Evolutionary conservation across 2,797 vertebrate genomes (phyloP), one percentile per base, ranked within the genome.

Genomic region (Rhinophrynus dorsalis): DNA sequence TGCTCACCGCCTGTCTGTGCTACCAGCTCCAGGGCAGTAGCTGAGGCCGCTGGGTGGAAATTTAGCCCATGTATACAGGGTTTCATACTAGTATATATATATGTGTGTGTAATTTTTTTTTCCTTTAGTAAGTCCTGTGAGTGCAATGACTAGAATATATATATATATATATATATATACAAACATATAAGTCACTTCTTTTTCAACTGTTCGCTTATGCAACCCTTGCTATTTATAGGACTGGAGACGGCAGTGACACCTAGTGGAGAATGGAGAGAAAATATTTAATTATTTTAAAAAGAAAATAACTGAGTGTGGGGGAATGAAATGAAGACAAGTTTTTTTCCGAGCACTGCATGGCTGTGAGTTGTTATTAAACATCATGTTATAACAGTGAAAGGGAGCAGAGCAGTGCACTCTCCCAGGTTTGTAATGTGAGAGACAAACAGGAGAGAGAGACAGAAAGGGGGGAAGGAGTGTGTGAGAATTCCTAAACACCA

Each of bases 391-490:
- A 44, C n/a, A 35, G 27, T 15, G 30, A 29, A 26, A 33, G 27
- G 24, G 26, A 37, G 45, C 66, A 40, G 45, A 29, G 35, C 26
- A 33, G 27, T 18, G 26, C 57, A 63, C 50, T 56, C 51, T 64
- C 68, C 50, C 51, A 48, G 18, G 18, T 52, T 58, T 42, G 60
- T 57, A 59, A 68, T 35, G 60, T 56, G 66, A 64, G 73, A 63
- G 56, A 67, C 45, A 24, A 44, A 44, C n/a, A 67, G 57, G 20
- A 44, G 8, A 44, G 6, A 44, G 45, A 47, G 32, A 67, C 61
- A 33, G 37, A 51, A 23, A 58, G 48, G 68, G 68, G 59, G 68
- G 68, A 71, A 71, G 60, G 68, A 64, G 52, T 42, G 68, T 50
- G 38, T 38, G 68, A 64, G 68, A 64, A 72, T 72, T 64, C 38